Conservation (phyloP, 1,140 invertebrate genomes). For the Nixonia krombeini region DNA sequence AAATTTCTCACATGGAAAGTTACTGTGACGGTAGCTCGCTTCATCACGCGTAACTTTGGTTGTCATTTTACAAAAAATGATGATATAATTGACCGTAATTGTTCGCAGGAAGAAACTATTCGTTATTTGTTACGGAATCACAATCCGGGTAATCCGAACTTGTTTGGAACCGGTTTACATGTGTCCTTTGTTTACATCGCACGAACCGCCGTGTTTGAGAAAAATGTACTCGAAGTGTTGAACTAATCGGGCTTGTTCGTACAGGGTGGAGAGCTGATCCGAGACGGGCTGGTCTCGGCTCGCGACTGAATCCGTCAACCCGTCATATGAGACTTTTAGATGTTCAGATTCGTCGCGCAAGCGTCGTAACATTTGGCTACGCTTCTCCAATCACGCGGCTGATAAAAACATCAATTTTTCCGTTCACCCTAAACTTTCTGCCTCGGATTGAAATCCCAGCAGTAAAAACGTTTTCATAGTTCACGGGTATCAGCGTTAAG, state of each 20-base stretch:
- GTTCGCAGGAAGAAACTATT: too few relatives aligned
- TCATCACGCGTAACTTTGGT: too few relatives aligned
- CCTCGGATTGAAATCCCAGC: slow-evolving; percentile 1
- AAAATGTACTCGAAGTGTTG: too few relatives aligned
- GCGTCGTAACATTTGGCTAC: slow-evolving; percentile 33
- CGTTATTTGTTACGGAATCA: too few relatives aligned
- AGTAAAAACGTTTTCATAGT: background rate
- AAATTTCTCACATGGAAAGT: too few relatives aligned
- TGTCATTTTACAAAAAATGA: too few relatives aligned
- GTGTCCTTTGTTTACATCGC: too few relatives aligned
- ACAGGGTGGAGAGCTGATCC: slow-evolving; percentile 14
- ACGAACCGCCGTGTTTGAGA: too few relatives aligned
- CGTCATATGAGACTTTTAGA: slow-evolving; percentile 40
- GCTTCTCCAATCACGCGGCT: slow-evolving; percentile 25
- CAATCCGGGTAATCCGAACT: too few relatives aligned
- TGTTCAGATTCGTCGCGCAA: slow-evolving; percentile 43
- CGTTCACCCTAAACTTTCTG: slow-evolving; percentile 8
- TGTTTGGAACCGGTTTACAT: too few relatives aligned
- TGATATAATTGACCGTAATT: too few relatives aligned
- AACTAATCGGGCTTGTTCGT: background rate
- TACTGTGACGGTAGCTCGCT: too few relatives aligned
- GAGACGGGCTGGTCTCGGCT: slow-evolving; percentile 39
- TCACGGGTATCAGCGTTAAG: background rate
- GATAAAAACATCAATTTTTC: slow-evolving; percentile 45
- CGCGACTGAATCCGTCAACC: slow-evolving; percentile 41